These are phyloP conservation scores for Australoheros facetus DNA, from an alignment of 2,797 vertebrate species.

Conservation along the genomic window DNA sequence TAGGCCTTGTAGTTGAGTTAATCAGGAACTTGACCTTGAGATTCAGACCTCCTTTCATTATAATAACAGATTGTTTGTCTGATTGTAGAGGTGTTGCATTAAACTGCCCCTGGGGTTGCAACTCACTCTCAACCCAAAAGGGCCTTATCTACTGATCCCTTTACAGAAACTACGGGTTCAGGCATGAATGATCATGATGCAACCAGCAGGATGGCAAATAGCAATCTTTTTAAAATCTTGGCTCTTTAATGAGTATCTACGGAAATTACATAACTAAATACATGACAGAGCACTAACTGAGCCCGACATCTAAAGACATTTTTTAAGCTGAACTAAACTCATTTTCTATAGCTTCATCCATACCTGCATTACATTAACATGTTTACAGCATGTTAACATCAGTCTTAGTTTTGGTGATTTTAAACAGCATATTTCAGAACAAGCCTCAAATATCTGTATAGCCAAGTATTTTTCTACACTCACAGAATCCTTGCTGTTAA, in stretches of 20 bases:
- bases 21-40: too few species aligned
- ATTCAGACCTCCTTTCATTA: too few species aligned
- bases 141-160: too few species aligned
- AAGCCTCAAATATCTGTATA: neutral
- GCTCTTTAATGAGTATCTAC: constrained; percentile 3
- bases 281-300: neutral
- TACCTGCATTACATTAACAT: neutral
- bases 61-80: too few species aligned
- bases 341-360: neutral
- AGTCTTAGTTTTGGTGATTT: neutral
- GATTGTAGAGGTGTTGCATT: too few species aligned
- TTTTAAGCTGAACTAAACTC: neutral
- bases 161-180: neutral
- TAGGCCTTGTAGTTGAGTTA: too few species aligned
- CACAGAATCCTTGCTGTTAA: neutral
- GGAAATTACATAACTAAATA: constrained; percentile 7
- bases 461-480: neutral
- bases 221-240: neutral
- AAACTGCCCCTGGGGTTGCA: too few species aligned
- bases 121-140: too few species aligned
- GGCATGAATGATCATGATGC: neutral
- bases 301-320: neutral
- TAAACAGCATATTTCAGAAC: neutral
- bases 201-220: neutral
- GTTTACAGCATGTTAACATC: neutral